Percentiles rank a stretch among this genome's conserved stretches.
Evolutionary conservation across 2,113 vertebrate species (phyloP).

Genomic region (Oplegnathus fasciatus): DNA sequence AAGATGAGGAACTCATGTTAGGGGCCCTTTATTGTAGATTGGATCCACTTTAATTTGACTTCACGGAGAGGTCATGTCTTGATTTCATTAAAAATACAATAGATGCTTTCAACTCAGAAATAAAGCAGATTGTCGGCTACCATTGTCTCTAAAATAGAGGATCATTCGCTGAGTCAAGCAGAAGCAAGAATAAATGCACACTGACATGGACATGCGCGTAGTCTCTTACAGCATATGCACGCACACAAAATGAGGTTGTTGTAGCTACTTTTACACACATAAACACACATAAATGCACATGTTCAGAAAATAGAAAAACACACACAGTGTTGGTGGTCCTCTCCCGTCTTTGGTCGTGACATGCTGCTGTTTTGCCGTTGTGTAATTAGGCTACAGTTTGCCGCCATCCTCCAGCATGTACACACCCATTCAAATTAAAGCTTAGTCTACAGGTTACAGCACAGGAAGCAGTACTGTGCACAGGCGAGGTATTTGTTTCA

Average conservation of each 20-base stretch:
- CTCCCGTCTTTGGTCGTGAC: conserved; percentile 18
- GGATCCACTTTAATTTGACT: conserved; percentile 30
- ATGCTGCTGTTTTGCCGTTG: not conserved
- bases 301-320: conserved; percentile 9
- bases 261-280: not conserved
- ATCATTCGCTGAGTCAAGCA: not conserved
- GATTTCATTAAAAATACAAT: conserved; percentile 4
- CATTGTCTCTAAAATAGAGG: not conserved
- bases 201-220: not conserved
- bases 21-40: not conserved
- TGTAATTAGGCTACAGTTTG: conserved; percentile 42
- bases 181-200: not conserved
- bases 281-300: not conserved
- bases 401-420: not conserved
- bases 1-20: conserved; percentile 10
- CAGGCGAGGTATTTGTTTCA: conserved; percentile 40
- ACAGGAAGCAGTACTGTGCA: conserved; percentile 26
- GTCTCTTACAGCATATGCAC: not conserved
- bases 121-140: conserved; percentile 4
- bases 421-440: conserved; percentile 29
- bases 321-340: conserved; percentile 35
- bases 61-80: not conserved
- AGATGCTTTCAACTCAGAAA: conserved; percentile 6
- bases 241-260: not conserved
- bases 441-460: conserved; percentile 35